Percentiles rank a stretch among this genome's conserved stretches.
Evolutionary conservation across 1,140 invertebrate species (phyloP).

Genomic region (Leptestheria dahalacensis): DNA sequence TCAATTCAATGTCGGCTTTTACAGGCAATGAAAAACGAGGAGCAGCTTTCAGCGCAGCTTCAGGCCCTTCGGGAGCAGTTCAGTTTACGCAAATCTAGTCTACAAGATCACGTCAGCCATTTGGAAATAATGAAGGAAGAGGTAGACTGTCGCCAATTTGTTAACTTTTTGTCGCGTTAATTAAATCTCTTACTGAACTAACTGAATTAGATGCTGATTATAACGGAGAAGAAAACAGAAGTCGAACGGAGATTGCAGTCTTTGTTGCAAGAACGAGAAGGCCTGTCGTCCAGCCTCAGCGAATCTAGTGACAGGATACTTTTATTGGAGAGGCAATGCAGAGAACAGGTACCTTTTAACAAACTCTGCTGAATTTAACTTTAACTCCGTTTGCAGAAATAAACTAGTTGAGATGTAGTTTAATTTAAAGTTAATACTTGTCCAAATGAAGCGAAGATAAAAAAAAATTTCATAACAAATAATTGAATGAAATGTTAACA

Average conservation of each 20-base stretch:
- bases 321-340: slow-evolving; percentile 62
- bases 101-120: slow-evolving; percentile 74
- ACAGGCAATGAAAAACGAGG: slow-evolving; percentile 54
- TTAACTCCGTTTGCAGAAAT: too few species aligned
- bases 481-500: too few species aligned
- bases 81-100: slow-evolving; percentile 54
- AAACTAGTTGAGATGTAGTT: too few species aligned
- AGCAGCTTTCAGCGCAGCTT: slow-evolving; percentile 59
- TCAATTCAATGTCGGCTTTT: slow-evolving; percentile 4
- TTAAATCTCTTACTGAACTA: background rate
- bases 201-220: slow-evolving; percentile 47
- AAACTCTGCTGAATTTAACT: too few species aligned
- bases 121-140: slow-evolving; percentile 75
- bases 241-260: slow-evolving; percentile 59
- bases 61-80: slow-evolving; percentile 70
- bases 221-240: slow-evolving; percentile 67
- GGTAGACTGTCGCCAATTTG: slow-evolving; percentile 28
- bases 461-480: too few species aligned
- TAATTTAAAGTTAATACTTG: too few species aligned
- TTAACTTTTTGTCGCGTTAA: background rate
- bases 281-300: slow-evolving; percentile 56
- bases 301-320: slow-evolving; percentile 76
- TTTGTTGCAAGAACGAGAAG: slow-evolving; percentile 59
- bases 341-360: slow-evolving; percentile 56
- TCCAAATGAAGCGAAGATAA: too few species aligned